Conservation (phyloP, 2,888 invertebrate genomes). For the Caenorhabditis virilis region DNA sequence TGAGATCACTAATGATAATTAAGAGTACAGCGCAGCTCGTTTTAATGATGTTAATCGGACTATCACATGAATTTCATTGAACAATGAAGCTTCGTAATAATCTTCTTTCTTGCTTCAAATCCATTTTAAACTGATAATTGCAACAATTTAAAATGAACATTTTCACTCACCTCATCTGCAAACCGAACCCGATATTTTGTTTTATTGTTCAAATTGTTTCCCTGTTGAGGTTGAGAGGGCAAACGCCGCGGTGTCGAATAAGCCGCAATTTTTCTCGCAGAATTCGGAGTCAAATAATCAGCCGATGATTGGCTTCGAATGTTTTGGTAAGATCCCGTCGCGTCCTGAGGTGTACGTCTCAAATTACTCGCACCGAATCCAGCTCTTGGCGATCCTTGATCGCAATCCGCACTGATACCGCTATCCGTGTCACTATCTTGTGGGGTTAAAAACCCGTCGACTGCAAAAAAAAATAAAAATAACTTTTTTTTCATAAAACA, state of each 20-base stretch:
- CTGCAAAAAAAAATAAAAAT: neutral
- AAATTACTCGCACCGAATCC: neutral
- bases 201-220: slow-evolving; percentile 19
- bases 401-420: slow-evolving; percentile 60
- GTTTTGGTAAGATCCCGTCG: slow-evolving; percentile 18
- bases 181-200: slow-evolving; percentile 54
- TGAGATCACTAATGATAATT: too few species aligned
- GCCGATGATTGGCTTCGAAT: slow-evolving; percentile 30
- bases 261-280: slow-evolving; percentile 41
- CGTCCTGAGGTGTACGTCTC: slow-evolving; percentile 7
- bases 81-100: neutral
- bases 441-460: slow-evolving; percentile 33
- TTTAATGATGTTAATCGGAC: neutral
- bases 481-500: neutral
- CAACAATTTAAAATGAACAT: neutral
- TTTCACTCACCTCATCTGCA: slow-evolving; percentile 51
- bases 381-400: slow-evolving; percentile 45
- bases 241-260: slow-evolving; percentile 42
- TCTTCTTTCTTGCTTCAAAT: neutral
- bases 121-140: neutral
- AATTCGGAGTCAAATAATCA: slow-evolving; percentile 57
- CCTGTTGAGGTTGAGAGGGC: slow-evolving; percentile 37
- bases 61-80: neutral
- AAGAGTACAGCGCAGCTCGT: neutral
- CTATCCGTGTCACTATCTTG: slow-evolving; percentile 60